Evolutionary conservation across 2,113 vertebrate genomes (phyloP).

Genomic region (Rhombomys opimus): DNA sequence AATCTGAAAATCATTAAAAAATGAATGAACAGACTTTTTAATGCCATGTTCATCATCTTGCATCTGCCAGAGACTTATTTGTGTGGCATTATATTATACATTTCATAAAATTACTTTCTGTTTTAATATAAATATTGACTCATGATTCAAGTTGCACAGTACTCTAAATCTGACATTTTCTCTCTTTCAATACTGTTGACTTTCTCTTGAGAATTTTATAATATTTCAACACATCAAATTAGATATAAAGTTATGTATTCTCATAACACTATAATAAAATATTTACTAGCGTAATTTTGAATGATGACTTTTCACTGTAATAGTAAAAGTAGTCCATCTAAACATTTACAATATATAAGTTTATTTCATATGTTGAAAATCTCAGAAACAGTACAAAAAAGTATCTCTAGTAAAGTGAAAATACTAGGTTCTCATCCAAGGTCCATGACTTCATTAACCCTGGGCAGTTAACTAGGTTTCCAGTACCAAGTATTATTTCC

Average conservation of each 20-base stretch:
- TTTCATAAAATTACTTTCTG: not conserved
- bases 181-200: not conserved
- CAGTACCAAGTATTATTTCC: not conserved
- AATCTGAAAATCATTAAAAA: not conserved
- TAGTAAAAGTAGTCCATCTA: not conserved
- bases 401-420: not conserved
- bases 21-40: not conserved
- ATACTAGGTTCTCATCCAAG: not conserved
- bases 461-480: not conserved
- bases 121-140: not conserved
- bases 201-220: not conserved
- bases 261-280: not conserved
- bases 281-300: not conserved
- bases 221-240: not conserved
- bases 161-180: not conserved
- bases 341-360: not conserved
- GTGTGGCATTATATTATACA: not conserved
- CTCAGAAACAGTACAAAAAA: not conserved
- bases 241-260: not conserved
- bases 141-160: not conserved
- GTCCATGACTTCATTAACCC: no score
- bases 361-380: not conserved
- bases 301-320: not conserved
- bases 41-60: not conserved
- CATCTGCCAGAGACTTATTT: not conserved